Percentiles rank a stretch among this genome's conserved stretches.
phyloP scores from a whole-genome alignment of 2,888 invertebrate genomes.

The Acheta domesticus region DNA sequence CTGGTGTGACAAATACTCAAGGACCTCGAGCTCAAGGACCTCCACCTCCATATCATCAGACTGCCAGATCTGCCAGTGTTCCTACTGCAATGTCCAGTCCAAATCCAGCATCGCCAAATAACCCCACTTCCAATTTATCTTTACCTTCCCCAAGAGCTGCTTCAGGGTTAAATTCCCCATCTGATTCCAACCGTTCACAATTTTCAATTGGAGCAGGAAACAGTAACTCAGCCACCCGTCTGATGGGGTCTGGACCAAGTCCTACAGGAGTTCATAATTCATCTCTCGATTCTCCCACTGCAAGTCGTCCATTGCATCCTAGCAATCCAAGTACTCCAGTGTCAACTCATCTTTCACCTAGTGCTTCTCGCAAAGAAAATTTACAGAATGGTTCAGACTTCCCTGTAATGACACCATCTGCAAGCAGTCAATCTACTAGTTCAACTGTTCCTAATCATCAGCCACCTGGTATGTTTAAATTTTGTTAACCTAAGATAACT shows the following conservation, averaged over 20 bases:
- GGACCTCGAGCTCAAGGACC: slow-evolving; percentile 58
- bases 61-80: slow-evolving; percentile 68
- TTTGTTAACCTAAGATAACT: background rate
- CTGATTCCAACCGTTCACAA: slow-evolving; percentile 57
- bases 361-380: slow-evolving; percentile 48
- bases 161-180: slow-evolving; percentile 67
- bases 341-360: slow-evolving; percentile 60
- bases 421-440: slow-evolving; percentile 38
- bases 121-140: slow-evolving; percentile 66
- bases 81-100: slow-evolving; percentile 72
- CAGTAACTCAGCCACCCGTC: slow-evolving; percentile 34
- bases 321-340: slow-evolving; percentile 72
- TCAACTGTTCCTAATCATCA: slow-evolving; percentile 47
- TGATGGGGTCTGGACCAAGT: slow-evolving; percentile 56
- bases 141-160: slow-evolving; percentile 70
- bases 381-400: slow-evolving; percentile 35
- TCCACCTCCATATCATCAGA: slow-evolving; percentile 74
- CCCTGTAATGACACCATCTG: slow-evolving; percentile 33
- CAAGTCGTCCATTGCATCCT: slow-evolving; percentile 52
- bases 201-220: slow-evolving; percentile 40
- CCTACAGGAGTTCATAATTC: slow-evolving; percentile 45
- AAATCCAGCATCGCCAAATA: slow-evolving; percentile 68
- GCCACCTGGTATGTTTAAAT: slow-evolving; percentile 46
- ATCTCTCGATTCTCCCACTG: slow-evolving; percentile 49
- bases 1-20: slow-evolving; percentile 45